Percentiles rank a stretch among this genome's conserved stretches.
phyloP scores from a whole-genome alignment of 1,140 invertebrate genomes.

The Colletes latitarsis region DNA sequence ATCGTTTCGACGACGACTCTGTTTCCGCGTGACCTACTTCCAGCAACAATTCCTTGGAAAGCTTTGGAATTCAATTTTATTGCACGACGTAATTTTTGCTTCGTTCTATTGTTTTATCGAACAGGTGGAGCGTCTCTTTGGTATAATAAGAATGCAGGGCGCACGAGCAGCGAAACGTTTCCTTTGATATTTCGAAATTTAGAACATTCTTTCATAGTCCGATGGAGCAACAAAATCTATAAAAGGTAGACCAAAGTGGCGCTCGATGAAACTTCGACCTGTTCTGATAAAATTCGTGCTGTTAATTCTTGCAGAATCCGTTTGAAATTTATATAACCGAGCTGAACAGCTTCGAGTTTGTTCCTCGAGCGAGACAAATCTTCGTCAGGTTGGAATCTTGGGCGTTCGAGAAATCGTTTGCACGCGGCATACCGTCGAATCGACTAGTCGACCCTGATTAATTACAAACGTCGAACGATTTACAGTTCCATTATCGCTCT shows the following conservation, averaged over 20 bases:
- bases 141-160: conserved; percentile 7
- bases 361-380: conserved; percentile 11
- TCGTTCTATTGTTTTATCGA: neutral
- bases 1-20: neutral
- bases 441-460: conserved; percentile 55
- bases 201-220: neutral
- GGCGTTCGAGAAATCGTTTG: conserved; percentile 37
- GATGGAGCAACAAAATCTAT: no score
- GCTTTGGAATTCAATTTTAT: conserved; percentile 20
- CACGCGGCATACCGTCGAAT: conserved; percentile 26
- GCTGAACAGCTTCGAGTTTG: neutral
- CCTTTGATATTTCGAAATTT: neutral
- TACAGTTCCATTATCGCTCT: conserved; percentile 56
- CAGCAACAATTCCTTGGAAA: conserved; percentile 2
- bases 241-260: neutral
- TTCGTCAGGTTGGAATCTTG: neutral
- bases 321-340: neutral
- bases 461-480: conserved; percentile 56
- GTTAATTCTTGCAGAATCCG: no score
- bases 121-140: neutral
- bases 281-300: no score
- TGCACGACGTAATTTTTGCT: conserved; percentile 14
- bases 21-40: conserved; percentile 1
- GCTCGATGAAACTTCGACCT: neutral
- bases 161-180: no score